Conservation (phyloP, 2,113 vertebrate genomes). For the Ceuthmochares aereus region DNA sequence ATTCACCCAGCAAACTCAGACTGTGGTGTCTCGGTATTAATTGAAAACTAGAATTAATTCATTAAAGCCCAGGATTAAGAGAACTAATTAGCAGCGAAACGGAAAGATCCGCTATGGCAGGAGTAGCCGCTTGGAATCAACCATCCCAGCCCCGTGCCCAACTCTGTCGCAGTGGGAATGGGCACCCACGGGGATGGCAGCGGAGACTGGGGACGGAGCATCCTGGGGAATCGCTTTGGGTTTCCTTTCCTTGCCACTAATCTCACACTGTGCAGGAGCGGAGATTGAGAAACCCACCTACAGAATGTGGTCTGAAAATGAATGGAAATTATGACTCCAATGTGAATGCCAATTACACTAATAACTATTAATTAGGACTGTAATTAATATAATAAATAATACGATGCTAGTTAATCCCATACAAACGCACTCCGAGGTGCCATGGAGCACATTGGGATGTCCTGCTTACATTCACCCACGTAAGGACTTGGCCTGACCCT, state of each 20-base stretch:
- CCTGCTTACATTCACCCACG: rapidly evolving
- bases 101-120: not conserved
- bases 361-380: not conserved
- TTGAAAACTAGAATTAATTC: not conserved
- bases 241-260: not conserved
- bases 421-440: not conserved
- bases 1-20: not conserved
- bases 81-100: not conserved
- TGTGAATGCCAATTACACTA: not conserved
- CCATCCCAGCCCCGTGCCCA: rapidly evolving
- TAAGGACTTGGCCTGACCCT: rapidly evolving
- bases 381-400: not conserved
- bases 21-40: not conserved
- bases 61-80: not conserved
- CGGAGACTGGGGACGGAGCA: not conserved
- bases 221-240: not conserved
- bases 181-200: not conserved
- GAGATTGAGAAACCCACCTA: not conserved
- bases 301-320: not conserved
- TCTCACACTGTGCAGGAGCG: not conserved
- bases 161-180: not conserved
- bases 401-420: not conserved
- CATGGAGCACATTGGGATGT: rapidly evolving
- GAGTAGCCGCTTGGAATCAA: not conserved
- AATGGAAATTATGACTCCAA: not conserved